phyloP scores from a whole-genome alignment of 2,888 invertebrate species.

The Unio pictorum region DNA sequence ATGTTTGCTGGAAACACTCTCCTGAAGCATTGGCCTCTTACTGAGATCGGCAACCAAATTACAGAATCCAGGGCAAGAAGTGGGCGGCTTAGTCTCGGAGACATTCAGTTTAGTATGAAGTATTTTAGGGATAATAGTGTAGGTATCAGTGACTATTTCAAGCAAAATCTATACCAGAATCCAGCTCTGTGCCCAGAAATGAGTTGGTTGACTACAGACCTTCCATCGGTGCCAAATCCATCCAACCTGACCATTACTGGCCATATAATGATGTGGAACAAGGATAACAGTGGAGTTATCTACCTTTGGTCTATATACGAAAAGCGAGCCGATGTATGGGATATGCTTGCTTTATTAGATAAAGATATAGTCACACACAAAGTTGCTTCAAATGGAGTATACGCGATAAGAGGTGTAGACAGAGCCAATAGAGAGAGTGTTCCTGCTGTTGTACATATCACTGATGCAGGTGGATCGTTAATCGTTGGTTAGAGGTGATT shows the following conservation, averaged over 20 bases:
- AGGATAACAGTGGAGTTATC: conserved; percentile 20
- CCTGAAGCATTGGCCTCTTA: conserved; percentile 45
- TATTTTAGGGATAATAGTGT: conserved; percentile 46
- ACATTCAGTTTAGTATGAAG: conserved; percentile 59
- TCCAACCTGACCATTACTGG: conserved; percentile 23
- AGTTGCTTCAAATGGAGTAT: too few species aligned
- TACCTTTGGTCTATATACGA: conserved; percentile 46
- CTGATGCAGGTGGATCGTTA: too few species aligned
- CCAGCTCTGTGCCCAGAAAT: conserved; percentile 52
- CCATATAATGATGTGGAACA: conserved; percentile 33
- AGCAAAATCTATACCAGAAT: conserved; percentile 34
- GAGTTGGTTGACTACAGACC: conserved; percentile 41
- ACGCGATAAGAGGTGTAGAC: too few species aligned
- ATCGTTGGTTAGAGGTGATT: too few species aligned
- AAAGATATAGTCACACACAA: too few species aligned
- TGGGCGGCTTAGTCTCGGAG: conserved; percentile 45
- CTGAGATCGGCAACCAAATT: conserved; percentile 58
- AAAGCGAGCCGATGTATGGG: conserved; percentile 29
- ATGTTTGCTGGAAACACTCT: conserved; percentile 44
- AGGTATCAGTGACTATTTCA: conserved; percentile 42
- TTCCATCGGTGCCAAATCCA: conserved; percentile 25
- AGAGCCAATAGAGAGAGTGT: too few species aligned
- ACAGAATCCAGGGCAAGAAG: conserved; percentile 37
- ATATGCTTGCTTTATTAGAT: conserved; percentile 10
- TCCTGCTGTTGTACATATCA: too few species aligned